Conservation (phyloP, 2,113 vertebrate genomes). For the Poeciliopsis prolifica region DNA sequence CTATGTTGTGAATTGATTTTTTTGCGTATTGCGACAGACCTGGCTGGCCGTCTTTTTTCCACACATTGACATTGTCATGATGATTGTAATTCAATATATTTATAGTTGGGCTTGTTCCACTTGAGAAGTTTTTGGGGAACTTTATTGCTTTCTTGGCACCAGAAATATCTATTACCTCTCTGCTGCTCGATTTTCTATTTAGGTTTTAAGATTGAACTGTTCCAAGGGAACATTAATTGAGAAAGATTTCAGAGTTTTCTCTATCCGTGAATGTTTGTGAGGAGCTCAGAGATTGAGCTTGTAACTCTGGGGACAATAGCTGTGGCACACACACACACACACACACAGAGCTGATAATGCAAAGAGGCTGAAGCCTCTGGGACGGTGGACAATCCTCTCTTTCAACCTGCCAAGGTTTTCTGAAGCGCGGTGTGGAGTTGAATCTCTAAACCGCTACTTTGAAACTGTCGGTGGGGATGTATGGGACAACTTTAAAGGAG, state of each 20-base stretch:
- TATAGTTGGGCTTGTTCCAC: not conserved
- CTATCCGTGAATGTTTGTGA: conserved; percentile 11
- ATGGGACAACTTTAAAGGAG: conserved; percentile 7
- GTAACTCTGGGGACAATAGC: conserved; percentile 22
- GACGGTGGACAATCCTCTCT: not conserved
- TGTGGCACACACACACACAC: not conserved
- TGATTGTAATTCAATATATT: not conserved
- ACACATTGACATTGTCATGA: not conserved
- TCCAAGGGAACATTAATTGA: not conserved
- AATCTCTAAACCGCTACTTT: conserved; percentile 33
- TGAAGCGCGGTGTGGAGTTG: conserved; percentile 11
- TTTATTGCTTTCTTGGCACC: not conserved
- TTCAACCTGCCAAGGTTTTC: conserved; percentile 13
- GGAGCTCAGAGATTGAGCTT: conserved; percentile 26
- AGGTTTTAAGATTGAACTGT: conserved; percentile 2
- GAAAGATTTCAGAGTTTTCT: not conserved
- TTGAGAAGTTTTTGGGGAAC: not conserved
- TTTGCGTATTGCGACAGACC: too few relatives aligned
- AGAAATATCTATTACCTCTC: too few relatives aligned
- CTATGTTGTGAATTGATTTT: too few relatives aligned
- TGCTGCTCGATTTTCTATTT: not conserved
- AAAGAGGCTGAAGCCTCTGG: conserved; percentile 13
- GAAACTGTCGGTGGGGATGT: conserved; percentile 28
- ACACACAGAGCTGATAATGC: conserved; percentile 10
- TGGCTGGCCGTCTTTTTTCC: not conserved